A percentile compares a stretch with the other conserved stretches of the same genome.
Evolutionary conservation across 1,140 invertebrate species (phyloP).

Genomic region (Dendrolimus kikuchii): DNA sequence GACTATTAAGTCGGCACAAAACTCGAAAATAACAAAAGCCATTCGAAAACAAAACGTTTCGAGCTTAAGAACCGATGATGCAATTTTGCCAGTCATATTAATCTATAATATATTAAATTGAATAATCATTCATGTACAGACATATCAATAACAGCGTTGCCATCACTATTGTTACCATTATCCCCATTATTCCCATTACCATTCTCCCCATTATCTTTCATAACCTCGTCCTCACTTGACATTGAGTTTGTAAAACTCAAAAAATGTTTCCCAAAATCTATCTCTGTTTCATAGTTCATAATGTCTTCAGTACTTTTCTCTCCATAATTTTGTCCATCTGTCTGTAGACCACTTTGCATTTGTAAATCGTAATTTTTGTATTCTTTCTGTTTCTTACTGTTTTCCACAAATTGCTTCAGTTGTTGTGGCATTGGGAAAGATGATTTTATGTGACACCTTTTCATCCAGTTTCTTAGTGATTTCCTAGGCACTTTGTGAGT

Average conservation of each 20-base stretch:
- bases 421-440: constrained; percentile 71
- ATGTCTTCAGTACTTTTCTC: constrained; percentile 24
- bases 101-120: neutral
- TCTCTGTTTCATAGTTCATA: constrained; percentile 22
- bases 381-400: constrained; percentile 66
- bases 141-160: constrained; percentile 42
- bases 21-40: no score
- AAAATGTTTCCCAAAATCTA: constrained; percentile 57
- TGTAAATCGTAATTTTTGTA: constrained; percentile 27
- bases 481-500: constrained; percentile 71
- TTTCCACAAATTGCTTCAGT: constrained; percentile 68
- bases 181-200: constrained; percentile 16
- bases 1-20: no score
- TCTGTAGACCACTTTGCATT: constrained; percentile 1
- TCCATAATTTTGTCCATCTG: constrained; percentile 13
- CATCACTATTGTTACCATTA: constrained; percentile 13
- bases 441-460: constrained; percentile 70
- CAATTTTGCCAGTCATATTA: no score
- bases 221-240: constrained; percentile 49
- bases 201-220: constrained; percentile 17
- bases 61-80: no score
- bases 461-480: constrained; percentile 72
- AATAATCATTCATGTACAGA: constrained; percentile 40
- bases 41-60: no score
- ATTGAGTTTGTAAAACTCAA: constrained; percentile 28